Evolutionary conservation across 2,888 invertebrate species (phyloP).

Genomic region (Amiota mariae): DNA sequence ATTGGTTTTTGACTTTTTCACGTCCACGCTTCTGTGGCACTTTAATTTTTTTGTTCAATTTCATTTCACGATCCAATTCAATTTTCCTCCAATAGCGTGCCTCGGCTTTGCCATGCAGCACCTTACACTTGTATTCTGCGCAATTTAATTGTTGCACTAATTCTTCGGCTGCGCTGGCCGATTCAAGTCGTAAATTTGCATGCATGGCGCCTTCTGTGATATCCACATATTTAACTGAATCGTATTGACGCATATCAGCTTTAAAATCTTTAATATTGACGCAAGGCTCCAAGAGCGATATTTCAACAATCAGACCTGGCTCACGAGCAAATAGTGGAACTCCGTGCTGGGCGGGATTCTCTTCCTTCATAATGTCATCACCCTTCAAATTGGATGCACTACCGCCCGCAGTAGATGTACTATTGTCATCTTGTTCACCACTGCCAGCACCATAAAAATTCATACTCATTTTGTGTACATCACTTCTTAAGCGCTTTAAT

Average conservation of each 20-base stretch:
- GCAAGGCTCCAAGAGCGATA: constrained; percentile 80
- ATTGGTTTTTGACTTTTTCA: constrained; percentile 65
- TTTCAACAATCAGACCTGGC: constrained; percentile 82
- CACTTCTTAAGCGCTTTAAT: constrained; percentile 48
- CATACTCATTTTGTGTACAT: constrained; percentile 70
- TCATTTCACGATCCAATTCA: constrained; percentile 75
- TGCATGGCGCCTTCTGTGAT: constrained; percentile 81
- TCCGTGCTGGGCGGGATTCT: constrained; percentile 66
- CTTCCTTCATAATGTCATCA: constrained; percentile 36
- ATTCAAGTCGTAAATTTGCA: constrained; percentile 81
- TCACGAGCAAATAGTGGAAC: constrained; percentile 74
- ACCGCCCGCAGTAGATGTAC: neutral
- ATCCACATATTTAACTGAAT: constrained; percentile 86
- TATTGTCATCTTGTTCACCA: constrained; percentile 42
- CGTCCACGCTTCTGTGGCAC: constrained; percentile 69
- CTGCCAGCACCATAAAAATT: constrained; percentile 71
- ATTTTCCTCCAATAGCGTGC: constrained; percentile 87
- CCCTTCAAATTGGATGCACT: constrained; percentile 11
- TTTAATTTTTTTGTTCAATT: constrained; percentile 68
- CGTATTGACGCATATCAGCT: constrained; percentile 78
- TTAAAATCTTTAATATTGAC: constrained; percentile 81
- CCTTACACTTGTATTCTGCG: constrained; percentile 70
- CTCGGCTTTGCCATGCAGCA: constrained; percentile 81
- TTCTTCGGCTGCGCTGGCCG: constrained; percentile 73
- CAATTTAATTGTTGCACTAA: constrained; percentile 62